A percentile compares a stretch with the other conserved stretches of the same genome.
Evolutionary conservation across 2,113 vertebrate genomes (phyloP).

Genomic region (Halichoerus grypus): DNA sequence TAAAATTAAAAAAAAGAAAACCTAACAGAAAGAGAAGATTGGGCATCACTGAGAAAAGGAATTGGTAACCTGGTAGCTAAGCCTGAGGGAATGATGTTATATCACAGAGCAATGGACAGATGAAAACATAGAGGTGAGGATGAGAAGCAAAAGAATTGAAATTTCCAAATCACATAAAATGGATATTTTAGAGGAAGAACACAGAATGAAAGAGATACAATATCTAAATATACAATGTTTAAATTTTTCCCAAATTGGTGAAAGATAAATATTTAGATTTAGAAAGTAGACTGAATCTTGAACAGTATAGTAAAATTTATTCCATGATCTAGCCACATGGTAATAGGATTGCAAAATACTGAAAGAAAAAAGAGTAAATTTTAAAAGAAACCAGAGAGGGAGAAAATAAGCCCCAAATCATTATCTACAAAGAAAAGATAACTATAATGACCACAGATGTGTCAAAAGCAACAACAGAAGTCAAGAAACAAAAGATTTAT

Average conservation of each 20-base stretch:
- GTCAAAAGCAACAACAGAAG: neutral
- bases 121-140: neutral
- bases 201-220: neutral
- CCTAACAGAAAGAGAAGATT: neutral
- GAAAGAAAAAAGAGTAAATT: neutral
- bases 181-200: neutral
- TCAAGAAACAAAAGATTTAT: neutral
- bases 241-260: neutral
- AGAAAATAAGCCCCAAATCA: neutral
- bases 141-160: neutral
- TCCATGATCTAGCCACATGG: neutral
- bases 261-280: neutral
- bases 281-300: neutral
- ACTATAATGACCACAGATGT: neutral
- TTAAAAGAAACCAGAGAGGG: neutral
- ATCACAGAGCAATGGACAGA: neutral
- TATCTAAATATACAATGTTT: neutral
- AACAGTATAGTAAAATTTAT: neutral
- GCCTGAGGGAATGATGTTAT: neutral
- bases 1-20: neutral
- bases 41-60: neutral
- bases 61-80: neutral
- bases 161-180: neutral
- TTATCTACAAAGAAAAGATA: neutral
- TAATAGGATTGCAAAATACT: neutral